A percentile compares a stretch with the other conserved stretches of the same genome.
Conservation (phyloP, 2,888 invertebrate species). For the Euphydryas editha region DNA sequence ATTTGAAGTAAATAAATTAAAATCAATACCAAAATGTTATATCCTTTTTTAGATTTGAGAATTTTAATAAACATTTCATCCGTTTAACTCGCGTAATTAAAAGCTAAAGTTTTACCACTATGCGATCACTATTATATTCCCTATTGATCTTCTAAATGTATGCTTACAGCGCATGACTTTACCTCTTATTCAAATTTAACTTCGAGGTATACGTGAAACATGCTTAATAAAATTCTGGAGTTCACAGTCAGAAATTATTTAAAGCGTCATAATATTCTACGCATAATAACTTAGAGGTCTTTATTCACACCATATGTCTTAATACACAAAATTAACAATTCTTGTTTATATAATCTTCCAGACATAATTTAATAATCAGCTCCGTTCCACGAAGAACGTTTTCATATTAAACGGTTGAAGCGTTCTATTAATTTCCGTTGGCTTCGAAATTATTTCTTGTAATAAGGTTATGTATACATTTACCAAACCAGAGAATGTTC, state of each 20-base stretch:
- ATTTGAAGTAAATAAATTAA: too few relatives aligned
- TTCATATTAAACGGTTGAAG: not conserved
- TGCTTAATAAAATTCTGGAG: not conserved
- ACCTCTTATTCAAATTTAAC: not conserved
- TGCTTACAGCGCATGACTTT: too few relatives aligned
- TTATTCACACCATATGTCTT: not conserved
- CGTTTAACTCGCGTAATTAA: too few relatives aligned
- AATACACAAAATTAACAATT: constrained; percentile 2
- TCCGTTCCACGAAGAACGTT: not conserved
- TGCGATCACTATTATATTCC: too few relatives aligned
- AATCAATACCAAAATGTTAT: too few relatives aligned
- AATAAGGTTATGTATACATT: not conserved
- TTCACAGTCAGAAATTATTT: not conserved
- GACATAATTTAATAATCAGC: not conserved
- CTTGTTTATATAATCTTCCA: constrained; percentile 7
- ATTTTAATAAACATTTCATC: too few relatives aligned
- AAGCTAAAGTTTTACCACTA: too few relatives aligned
- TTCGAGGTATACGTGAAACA: not conserved
- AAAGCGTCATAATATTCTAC: not conserved
- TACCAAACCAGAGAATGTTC: not conserved
- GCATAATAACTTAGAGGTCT: not conserved
- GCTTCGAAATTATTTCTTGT: not conserved
- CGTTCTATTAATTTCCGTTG: not conserved
- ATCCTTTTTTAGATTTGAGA: too few relatives aligned
- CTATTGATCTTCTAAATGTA: too few relatives aligned